These are phyloP conservation scores for Mimumesa dahlbomi DNA, from an alignment of 2,888 invertebrate genomes.

Conservation along the genomic window DNA sequence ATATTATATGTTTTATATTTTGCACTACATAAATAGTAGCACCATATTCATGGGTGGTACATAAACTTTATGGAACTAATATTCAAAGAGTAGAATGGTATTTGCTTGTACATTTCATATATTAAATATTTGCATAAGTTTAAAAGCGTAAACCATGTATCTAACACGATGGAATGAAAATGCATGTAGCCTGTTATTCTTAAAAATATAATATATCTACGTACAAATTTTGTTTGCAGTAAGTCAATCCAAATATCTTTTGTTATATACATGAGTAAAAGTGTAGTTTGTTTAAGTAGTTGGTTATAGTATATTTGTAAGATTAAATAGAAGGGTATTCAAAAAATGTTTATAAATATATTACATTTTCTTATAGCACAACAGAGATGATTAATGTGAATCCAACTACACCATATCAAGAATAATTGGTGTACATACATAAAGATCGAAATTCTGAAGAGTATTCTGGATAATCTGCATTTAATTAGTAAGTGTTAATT, in stretches of 20 bases:
- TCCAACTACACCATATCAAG: conserved; percentile 90
- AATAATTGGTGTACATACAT: conserved; percentile 22
- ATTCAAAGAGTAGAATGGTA: too few relatives aligned
- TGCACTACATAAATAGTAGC: too few relatives aligned
- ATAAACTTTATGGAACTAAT: too few relatives aligned
- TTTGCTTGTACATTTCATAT: too few relatives aligned
- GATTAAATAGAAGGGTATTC: too few relatives aligned
- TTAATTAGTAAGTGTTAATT: conserved; percentile 52
- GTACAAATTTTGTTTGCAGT: conserved; percentile 16
- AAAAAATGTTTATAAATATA: too few relatives aligned
- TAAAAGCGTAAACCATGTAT: neutral
- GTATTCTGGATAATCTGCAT: conserved; percentile 39
- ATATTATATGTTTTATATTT: neutral
- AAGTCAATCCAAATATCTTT: conserved; percentile 8
- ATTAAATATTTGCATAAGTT: too few relatives aligned
- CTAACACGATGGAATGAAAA: conserved; percentile 11
- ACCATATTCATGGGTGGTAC: too few relatives aligned
- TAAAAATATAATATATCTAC: conserved; percentile 18
- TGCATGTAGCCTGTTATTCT: conserved; percentile 39
- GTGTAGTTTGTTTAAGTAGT: conserved; percentile 27
- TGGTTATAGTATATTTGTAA: too few relatives aligned
- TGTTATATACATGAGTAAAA: conserved; percentile 13
- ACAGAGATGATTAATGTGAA: conserved; percentile 96
- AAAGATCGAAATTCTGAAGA: conserved; percentile 19
- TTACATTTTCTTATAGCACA: conserved; percentile 85